These are phyloP conservation scores for Microcaecilia unicolor DNA, from an alignment of 2,797 vertebrate species.

Conservation along the genomic window DNA sequence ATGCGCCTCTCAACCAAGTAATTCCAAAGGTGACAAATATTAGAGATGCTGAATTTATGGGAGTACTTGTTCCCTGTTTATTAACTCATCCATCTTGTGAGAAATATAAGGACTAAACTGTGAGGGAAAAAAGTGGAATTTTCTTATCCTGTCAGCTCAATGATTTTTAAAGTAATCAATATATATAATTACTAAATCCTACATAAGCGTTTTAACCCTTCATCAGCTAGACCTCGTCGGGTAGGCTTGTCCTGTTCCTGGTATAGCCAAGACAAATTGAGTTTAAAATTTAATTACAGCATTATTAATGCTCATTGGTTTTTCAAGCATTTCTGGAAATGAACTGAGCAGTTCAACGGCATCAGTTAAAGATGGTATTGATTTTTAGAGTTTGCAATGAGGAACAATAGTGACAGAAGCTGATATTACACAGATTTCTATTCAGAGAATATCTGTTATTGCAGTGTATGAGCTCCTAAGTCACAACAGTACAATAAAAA, in stretches of 20 bases:
- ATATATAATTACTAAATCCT: slow-evolving; percentile 47
- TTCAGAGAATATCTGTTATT: not conserved
- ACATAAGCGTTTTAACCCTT: slow-evolving; percentile 42
- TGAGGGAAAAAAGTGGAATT: slow-evolving; percentile 31
- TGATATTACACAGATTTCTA: slow-evolving; percentile 7
- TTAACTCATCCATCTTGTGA: slow-evolving; percentile 59
- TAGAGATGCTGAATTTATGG: slow-evolving; percentile 58
- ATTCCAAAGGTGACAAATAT: slow-evolving; percentile 58
- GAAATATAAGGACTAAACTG: slow-evolving; percentile 46
- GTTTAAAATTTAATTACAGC: too few relatives aligned
- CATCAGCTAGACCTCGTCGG: slow-evolving; percentile 1
- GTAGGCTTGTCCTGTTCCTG: not conserved
- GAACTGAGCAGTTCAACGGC: too few relatives aligned
- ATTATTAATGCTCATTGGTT: slow-evolving; percentile 1
- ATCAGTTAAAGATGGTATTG: not conserved
- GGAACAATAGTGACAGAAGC: not conserved
- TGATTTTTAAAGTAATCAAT: slow-evolving; percentile 49
- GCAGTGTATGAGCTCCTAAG: too few relatives aligned
- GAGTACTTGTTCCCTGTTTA: slow-evolving; percentile 51
- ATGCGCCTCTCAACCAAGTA: slow-evolving; percentile 46
- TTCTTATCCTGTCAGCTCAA: slow-evolving; percentile 43
- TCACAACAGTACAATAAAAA: too few relatives aligned
- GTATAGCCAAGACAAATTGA: slow-evolving; percentile 15
- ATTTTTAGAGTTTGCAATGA: not conserved
- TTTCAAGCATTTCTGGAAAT: slow-evolving; percentile 3